Base-by-base conservation (phyloP, 2,888 invertebrate species). In the Tryphoninae sp. region DNA sequence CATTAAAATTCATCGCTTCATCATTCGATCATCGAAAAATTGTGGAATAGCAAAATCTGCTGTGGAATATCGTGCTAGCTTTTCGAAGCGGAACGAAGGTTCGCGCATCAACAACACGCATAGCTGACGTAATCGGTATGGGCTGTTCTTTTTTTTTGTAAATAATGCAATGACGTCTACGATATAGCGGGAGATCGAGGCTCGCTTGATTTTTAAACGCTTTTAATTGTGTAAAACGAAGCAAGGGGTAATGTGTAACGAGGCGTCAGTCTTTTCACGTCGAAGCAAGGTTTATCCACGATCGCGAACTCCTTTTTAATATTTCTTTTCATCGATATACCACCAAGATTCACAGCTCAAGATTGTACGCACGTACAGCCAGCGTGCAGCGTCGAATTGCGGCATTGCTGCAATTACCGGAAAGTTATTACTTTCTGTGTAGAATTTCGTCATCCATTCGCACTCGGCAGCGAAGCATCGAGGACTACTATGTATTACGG, bases 341-440 rank as follows among this genome's bases (percentile, higher is more conserved):
- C 40, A 68, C 33, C 33, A 33, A 33, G 33, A 33, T 78, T 79
- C 77, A 73, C 78, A 45, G 77, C 58, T 68, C 22, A 40, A 62
- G 49, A 74, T 81, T 67, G 33, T 69, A 74, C 61, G 68, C 73
- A 65, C 69, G 53, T 58, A 74, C 74, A 53, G 58, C 19, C 72
- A 74, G 74, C 78, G 78, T 59, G 81, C 78, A 78, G 78, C 78
- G 49, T 74, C 53, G 71, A 78, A 74, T 81, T 81, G 74, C 81
- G 22, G 69, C 74, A 78, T 74, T 71, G 76, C 78, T 55, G 72
- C 75, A 83, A 81, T 84, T 84, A 81, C 81, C 64, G 80, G 72
- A 83, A 83, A 81, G 80, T 84, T 84, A 83, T 80, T 84, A 81
- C 83, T 84, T 78, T 83, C 83, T 67, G 78, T 49, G 73, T 71